Evolutionary conservation across 2,797 vertebrate genomes (phyloP).

Genomic region (Sebastiscus albofasciatus): DNA sequence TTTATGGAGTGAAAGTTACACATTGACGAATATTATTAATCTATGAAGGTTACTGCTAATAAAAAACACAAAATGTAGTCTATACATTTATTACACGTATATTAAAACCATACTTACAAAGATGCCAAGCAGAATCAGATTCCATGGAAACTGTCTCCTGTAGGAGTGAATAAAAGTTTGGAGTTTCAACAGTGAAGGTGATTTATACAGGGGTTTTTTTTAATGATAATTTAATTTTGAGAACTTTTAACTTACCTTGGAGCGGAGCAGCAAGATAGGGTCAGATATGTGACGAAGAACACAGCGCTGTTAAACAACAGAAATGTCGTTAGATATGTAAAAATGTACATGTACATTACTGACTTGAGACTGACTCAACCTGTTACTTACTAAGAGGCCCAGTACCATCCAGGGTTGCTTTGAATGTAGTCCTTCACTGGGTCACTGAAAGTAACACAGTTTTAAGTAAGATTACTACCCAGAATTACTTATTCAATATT

Average conservation of each 20-base stretch:
- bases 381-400: conserved; percentile 95
- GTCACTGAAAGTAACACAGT: conserved; percentile 78
- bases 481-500: not conserved
- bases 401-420: conserved; percentile 92
- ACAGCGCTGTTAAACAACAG: conserved; percentile 82
- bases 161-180: not conserved
- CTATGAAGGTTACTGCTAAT: not conserved
- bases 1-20: not conserved
- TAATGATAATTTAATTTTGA: not conserved
- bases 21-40: not conserved
- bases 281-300: conserved; percentile 93
- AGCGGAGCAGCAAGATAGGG: conserved; percentile 89
- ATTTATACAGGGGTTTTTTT: not conserved
- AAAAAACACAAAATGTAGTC: not conserved
- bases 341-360: not conserved
- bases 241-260: conserved; percentile 82
- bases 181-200: not conserved
- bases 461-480: not conserved
- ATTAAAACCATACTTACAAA: conserved; percentile 87
- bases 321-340: conserved; percentile 13
- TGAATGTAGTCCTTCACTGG: conserved; percentile 91
- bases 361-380: not conserved
- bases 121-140: conserved; percentile 90
- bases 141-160: conserved; percentile 95
- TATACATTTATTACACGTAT: not conserved